Evolutionary conservation across 2,113 vertebrate genomes (phyloP), one percentile per base, ranked within the genome.

Genomic region (Phainopepla nitens): DNA sequence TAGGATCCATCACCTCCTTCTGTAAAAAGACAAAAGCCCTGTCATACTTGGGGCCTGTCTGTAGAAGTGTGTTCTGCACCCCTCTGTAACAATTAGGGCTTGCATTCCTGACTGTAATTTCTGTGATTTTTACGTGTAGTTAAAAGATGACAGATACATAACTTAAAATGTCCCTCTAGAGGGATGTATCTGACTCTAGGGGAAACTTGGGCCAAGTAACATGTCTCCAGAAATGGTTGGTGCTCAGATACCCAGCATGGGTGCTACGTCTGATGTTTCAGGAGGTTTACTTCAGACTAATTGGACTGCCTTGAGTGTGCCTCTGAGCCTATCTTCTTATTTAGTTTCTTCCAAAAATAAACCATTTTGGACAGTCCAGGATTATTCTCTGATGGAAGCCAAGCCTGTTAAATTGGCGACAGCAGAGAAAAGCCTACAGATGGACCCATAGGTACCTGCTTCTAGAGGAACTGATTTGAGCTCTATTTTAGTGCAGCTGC

Each of bases 161-260:
- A 58, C 15, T 62, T 65, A 49, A 39, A 76, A 58, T 13, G 29
- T 56, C 36, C 49, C 29, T 82, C 33, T 15, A 35, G 42, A 82
- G 47, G 41, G 13, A 17, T 49, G 0, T 41, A 23, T 36, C 28
- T 75, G 76, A 57, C 47, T 78, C 11, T 31, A 31, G 28, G 25
- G 18, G 6, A 17, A 72, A 11, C 6, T 2, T 50, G 33, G 10
- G 9, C 70, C 11, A 33, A 58, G 42, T 54, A 25, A 44, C 3
- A 1, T 1, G 1, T 56, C 20, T 25, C 3, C 49, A 89, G 60
- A 44, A 47, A 36, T 3, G 8, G 11, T 2, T 7, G 19, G 21
- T 68, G 49, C 57, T 15, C 51, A 77, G 57, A 44, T 70, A 22
- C 8, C 15, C 41, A 42, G 39, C 15, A 23, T 10, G 13, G 39